phyloP scores from a whole-genome alignment of 2,888 invertebrate species.

The Rotaria macrura region DNA sequence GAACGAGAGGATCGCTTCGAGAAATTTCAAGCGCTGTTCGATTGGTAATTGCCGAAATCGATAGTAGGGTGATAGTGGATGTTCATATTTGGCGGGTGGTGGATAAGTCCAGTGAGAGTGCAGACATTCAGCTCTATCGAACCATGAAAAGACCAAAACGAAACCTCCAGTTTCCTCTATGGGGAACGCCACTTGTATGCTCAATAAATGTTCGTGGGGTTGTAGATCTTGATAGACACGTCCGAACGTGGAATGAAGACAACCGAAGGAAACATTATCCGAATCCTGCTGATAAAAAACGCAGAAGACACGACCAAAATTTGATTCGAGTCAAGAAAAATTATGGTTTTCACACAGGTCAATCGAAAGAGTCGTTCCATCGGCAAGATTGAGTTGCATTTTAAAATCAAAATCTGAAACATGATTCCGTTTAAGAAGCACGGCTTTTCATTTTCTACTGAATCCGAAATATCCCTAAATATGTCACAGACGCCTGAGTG shows the following conservation, averaged over 20 bases:
- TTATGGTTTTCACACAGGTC: no score
- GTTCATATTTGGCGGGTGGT: not conserved
- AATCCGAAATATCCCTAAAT: no score
- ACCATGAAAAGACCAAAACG: not conserved
- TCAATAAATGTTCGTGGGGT: not conserved
- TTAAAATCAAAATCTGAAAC: no score
- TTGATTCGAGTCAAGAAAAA: no score
- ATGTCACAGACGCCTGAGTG: no score
- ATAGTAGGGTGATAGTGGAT: not conserved
- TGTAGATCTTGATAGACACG: not conserved
- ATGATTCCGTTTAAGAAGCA: no score
- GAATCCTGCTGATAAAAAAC: not conserved
- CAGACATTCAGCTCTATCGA: not conserved
- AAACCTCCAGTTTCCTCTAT: not conserved
- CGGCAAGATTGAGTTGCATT: no score
- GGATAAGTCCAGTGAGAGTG: conserved; percentile 1
- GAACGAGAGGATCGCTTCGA: not conserved
- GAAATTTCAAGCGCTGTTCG: not conserved
- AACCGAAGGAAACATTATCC: not conserved
- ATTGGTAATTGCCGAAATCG: not conserved
- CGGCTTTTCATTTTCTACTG: no score
- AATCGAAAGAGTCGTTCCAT: no score
- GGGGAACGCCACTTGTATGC: not conserved
- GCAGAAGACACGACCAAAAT: not conserved
- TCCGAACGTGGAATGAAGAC: no score